Base-by-base conservation (phyloP, 1,140 invertebrate genomes). In the Aphis craccivora region DNA sequence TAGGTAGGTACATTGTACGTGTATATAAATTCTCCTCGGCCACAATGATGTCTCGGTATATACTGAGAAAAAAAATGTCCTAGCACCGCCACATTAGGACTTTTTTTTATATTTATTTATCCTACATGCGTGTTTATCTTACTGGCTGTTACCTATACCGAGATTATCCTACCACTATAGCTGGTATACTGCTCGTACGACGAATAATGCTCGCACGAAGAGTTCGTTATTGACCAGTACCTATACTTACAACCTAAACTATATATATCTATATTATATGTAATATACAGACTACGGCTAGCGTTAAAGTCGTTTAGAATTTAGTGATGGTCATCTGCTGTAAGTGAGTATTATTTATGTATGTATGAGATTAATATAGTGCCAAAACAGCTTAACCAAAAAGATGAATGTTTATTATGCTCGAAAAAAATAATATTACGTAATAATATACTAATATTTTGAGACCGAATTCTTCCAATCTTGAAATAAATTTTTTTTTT, bases 221-320 rank as follows among this genome's bases (percentile, higher is more conserved):
- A 90, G 67, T 90, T 67, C 55, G 20, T 90, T 60, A 90, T 90
- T 90, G 43, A 90, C 89, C 48, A 37, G 40, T 45, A 45, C 37
- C 35, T 84, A 43, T 84, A 43, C 20, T 14, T 88, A 88, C 22
- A 40, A 45, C 25, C 37, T 40, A 25, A 60, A n/a, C 35, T 37
- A 55, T 37, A 60, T 30, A 45, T 84, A 84, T 45, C n/a, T 45
- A 20, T 53, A 53, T 40, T n/a, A 8, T 43, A 51, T 40, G 37
- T 40, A 40, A 40, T 40, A 7, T 48, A 90, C 37, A 2, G 43
- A 83, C 84, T n/a, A 43, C 43, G 43, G 84, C 40, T 86, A 2
- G 43, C 89, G 43, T 67, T 90, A 14, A 90, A 90, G 89, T 90
- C 37, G 55, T 90, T 90, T 90, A 90, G 60, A 76, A 76, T 76